Evolutionary conservation across 1,140 invertebrate species (phyloP).

Genomic region (Acromyrmex charruanus): DNA sequence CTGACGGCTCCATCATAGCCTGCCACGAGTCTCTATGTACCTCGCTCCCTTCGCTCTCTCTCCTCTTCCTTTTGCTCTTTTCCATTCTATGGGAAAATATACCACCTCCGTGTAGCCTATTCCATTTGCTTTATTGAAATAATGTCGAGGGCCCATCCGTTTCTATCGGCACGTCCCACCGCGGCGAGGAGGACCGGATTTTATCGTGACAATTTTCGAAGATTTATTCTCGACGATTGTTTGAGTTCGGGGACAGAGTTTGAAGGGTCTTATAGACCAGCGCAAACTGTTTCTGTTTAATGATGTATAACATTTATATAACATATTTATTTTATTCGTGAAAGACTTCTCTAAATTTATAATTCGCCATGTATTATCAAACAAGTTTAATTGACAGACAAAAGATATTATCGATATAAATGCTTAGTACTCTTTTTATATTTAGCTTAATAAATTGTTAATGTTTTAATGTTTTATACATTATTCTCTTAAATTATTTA

Average conservation of each 20-base stretch:
- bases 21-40: slow-evolving; percentile 26
- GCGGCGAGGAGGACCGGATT: slow-evolving; percentile 44
- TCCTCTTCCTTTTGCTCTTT: slow-evolving; percentile 44
- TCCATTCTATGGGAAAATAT: slow-evolving; percentile 71
- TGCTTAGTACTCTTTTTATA: not conserved
- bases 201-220: slow-evolving; percentile 55
- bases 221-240: slow-evolving; percentile 53
- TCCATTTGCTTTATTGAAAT: slow-evolving; percentile 81
- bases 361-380: not conserved
- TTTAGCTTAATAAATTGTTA: not conserved
- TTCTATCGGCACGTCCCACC: slow-evolving; percentile 56
- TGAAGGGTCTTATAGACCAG: not conserved
- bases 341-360: not conserved
- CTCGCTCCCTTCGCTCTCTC: not conserved
- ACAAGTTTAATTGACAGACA: not conserved
- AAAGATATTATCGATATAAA: not conserved
- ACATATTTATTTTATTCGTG: not conserved
- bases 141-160: slow-evolving; percentile 64
- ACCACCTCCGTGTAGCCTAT: slow-evolving; percentile 68
- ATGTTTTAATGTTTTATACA: not conserved
- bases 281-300: not conserved
- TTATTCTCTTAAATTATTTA: not conserved
- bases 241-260: not conserved
- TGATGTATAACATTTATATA: not conserved
- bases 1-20: slow-evolving; percentile 78